phyloP scores from a whole-genome alignment of 2,888 invertebrate species.

The Pedicia rivosa region DNA sequence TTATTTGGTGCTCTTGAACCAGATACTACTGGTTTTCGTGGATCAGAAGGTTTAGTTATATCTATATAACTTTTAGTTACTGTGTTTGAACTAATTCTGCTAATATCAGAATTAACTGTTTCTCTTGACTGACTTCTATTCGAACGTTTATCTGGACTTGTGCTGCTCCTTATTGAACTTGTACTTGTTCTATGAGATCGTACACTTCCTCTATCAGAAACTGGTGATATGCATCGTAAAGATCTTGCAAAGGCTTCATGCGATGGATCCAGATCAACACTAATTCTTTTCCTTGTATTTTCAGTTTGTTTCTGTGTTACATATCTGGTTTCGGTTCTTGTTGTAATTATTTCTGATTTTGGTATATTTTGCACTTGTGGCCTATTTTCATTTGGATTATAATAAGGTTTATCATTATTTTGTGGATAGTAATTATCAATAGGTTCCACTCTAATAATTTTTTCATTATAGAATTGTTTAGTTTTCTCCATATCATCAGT shows the following conservation, averaged over 20 bases:
- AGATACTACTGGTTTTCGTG: neutral
- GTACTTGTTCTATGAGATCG: conserved; percentile 33
- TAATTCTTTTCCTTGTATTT: conserved; percentile 37
- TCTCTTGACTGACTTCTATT: conserved; percentile 27
- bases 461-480: too few relatives aligned
- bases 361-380: neutral
- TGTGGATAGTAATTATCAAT: too few relatives aligned
- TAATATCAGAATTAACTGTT: conserved; percentile 25
- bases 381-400: neutral
- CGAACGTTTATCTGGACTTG: conserved; percentile 32
- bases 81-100: conserved; percentile 26
- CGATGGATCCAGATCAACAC: conserved; percentile 49
- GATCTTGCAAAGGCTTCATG: conserved; percentile 64
- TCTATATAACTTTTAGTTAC: conserved; percentile 16
- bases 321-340: too few relatives aligned
- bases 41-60: neutral
- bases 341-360: neutral
- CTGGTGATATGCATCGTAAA: conserved; percentile 45
- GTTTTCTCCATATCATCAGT: conserved; percentile 10
- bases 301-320: conserved; percentile 38
- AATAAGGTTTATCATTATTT: conserved; percentile 6
- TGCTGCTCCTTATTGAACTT: conserved; percentile 37
- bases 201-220: conserved; percentile 38
- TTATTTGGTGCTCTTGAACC: neutral
- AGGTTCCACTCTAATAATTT: too few relatives aligned